Base-by-base conservation (phyloP, 2,113 vertebrate species). In the Andinoacara biseriatus region DNA sequence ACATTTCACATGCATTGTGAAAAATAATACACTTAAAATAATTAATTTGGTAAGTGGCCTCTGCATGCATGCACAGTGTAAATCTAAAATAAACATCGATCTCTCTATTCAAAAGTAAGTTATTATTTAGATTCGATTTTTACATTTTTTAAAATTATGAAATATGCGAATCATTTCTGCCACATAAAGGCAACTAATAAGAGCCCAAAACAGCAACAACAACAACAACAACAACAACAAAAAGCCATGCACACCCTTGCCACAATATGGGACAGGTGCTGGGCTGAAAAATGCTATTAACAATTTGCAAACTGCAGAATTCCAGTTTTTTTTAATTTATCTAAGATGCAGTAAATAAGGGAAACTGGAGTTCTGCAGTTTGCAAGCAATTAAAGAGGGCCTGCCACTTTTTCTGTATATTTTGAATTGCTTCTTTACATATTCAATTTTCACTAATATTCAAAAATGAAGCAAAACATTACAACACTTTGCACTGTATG, bases 1-100 rank as follows among this genome's bases (percentile, higher is more conserved):
- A 83, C 57, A 87, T 95, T 95, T 93, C 89, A 93, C 83, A 86
- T 52, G 58, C 84, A 80, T 81, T 86, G 79, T 93, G 87, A 82
- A 88, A 89, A 94, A 90, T 77, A 80, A 92, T 77, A 74, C 75
- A 79, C 76, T 83, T 79, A 58, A 85, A 90, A 78, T 83, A 72
- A 87, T 90, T 78, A 62, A 75, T 86, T 58, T 58, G 43, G 22
- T 77, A 76, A 79, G 10, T 76, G 69, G 8, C 43, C 22, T 60
- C 29, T n/a, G 1, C 22, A 40, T 22, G n/a, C 10, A 9, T 8
- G 17, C 17, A 26, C 5, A 20, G 2, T n/a, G 17, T 57, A 5
- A 10, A 35, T 76, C 13, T 22, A 58, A 58, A 76, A 33, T 20
- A 33, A 7, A 6, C 5, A 7, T 33, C 6, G 1, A 33, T 33